Evolutionary conservation across 2,113 vertebrate genomes (phyloP), one percentile per base, ranked within the genome.

Genomic region (Theristicus caerulescens): DNA sequence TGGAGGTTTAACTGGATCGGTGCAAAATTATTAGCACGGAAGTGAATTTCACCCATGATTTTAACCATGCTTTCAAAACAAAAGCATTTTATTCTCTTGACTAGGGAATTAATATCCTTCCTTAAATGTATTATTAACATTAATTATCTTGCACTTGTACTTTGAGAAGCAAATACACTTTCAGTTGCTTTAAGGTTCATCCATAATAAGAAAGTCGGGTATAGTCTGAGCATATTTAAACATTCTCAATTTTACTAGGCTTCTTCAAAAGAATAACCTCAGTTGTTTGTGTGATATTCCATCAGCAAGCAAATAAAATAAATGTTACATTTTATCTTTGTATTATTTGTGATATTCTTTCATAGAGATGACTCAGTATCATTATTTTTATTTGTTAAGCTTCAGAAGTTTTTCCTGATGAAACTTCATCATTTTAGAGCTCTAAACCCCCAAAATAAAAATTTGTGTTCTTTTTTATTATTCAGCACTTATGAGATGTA

Each of bases 401-500:
- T 96, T 91, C 21, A 44, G 57, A 59, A 58, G 46, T 67, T 93
- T 82, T 93, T 91, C 76, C 82, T 38, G 18, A 52, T 77, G 49
- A 96, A 96, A 91, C 13, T 40, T 91, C 6, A 78, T 96, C 52
- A 91, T 96, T 95, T 95, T 71, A 54, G 62, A 95, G 84, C 77
- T 93, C 92, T 95, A 94, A 96, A 87, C 36, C 10, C 49, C 44
- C 29, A 10, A 47, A 91, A 96, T 76, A 59, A 97, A 97, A 97
- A 95, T 64, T 66, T 90, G 83, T 86, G 57, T 64, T 81, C 71
- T 96, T 97, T 96, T 98, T 97, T 97, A 97, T 96, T 97, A 97
- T 97, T 98, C 95, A 96, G 66, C 78, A 73, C 85, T 97, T 97
- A 89, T 1, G 18, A 88, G 79, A 96, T 86, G 82, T 74, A 97